phyloP scores from a whole-genome alignment of 2,113 vertebrate genomes.

The Chaetorhynchus papuensis region DNA sequence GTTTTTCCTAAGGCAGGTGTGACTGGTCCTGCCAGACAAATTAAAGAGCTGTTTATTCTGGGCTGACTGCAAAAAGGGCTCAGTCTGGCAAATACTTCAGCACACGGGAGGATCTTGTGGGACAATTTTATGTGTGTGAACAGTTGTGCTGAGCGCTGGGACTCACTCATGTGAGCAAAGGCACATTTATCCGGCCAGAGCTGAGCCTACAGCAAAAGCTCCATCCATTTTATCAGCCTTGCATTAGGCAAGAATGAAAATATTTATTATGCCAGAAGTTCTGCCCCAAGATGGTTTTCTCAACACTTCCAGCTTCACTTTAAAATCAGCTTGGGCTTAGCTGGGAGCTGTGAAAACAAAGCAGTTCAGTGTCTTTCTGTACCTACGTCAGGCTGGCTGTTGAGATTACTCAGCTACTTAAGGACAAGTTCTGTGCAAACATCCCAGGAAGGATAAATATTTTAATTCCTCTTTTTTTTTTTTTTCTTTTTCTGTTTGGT shows the following conservation, averaged over 20 bases:
- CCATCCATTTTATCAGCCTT: neutral
- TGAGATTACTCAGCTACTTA: neutral
- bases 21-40: neutral
- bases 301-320: neutral
- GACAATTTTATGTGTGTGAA: neutral
- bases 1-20: neutral
- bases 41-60: neutral
- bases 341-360: neutral
- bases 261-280: neutral
- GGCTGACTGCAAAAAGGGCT: neutral
- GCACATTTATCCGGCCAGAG: neutral
- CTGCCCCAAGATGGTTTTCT: neutral
- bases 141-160: neutral
- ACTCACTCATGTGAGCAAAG: neutral
- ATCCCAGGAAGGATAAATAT: constrained; percentile 21
- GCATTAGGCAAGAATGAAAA: neutral
- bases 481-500: neutral
- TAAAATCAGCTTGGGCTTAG: neutral
- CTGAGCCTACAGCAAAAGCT: neutral
- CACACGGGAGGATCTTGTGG: neutral
- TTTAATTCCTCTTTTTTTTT: constrained; percentile 2
- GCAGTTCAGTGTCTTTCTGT: neutral
- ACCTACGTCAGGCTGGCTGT: neutral
- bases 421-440: constrained; percentile 42
- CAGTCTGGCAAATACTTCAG: neutral